Evolutionary conservation across 2,797 vertebrate species (phyloP).

Genomic region (Argyrosomus regius): DNA sequence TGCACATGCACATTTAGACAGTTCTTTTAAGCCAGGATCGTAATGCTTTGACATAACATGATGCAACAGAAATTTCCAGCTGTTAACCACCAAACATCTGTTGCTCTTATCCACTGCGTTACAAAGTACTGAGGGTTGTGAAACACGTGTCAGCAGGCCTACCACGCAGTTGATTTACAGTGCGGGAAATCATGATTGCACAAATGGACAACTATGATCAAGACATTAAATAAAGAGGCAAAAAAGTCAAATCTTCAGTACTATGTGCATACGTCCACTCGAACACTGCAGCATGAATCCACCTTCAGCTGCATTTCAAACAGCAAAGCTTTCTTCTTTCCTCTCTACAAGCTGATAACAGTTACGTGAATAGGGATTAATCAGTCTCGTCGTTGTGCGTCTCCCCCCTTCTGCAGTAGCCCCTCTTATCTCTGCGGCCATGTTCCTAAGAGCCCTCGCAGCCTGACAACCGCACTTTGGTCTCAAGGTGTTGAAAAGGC

Average conservation of each 20-base stretch:
- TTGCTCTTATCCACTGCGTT: conserved; percentile 20
- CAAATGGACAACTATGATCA: not conserved
- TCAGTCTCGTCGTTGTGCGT: conserved; percentile 24
- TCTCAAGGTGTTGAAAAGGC: conserved; percentile 74
- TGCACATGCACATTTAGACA: not conserved
- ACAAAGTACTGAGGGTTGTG: conserved; percentile 6
- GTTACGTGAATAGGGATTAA: conserved; percentile 53
- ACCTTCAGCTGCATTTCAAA: conserved; percentile 32
- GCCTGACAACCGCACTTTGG: conserved; percentile 69
- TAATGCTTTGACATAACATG: conserved; percentile 31
- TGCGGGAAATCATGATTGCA: not conserved
- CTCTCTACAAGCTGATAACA: conserved; percentile 65
- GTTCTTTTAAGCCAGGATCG: conserved; percentile 7
- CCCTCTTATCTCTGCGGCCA: conserved; percentile 72
- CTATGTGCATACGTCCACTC: not conserved
- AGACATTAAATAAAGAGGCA: not conserved
- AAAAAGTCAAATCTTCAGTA: not conserved
- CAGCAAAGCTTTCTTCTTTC: conserved; percentile 21
- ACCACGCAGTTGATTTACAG: not conserved
- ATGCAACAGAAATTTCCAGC: conserved; percentile 43
- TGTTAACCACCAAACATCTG: conserved; percentile 56
- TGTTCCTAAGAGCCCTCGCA: conserved; percentile 64
- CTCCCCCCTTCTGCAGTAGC: conserved; percentile 59
- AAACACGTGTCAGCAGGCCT: not conserved
- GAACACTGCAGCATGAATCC: conserved; percentile 26